These are phyloP conservation scores for Crypturellus tataupa DNA, from an alignment of 2,797 vertebrate genomes.

Conservation along the genomic window DNA sequence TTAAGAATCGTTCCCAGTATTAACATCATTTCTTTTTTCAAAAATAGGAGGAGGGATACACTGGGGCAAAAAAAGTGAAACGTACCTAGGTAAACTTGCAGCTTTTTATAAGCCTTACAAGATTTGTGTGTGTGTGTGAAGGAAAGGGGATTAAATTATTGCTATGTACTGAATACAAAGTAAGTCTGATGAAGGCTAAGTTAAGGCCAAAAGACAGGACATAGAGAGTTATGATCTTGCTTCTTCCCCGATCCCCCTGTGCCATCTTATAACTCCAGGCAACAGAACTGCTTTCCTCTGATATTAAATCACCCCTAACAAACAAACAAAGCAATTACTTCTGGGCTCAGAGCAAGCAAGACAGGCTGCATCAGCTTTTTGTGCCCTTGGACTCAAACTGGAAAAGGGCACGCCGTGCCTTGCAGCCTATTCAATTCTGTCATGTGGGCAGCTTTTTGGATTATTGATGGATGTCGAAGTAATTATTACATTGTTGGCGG, in stretches of 20 bases:
- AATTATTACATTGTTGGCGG: background rate
- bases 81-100: background rate
- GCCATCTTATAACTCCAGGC: background rate
- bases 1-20: background rate
- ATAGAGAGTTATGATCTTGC: background rate
- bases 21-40: background rate
- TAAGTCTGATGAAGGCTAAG: background rate
- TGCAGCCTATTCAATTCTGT: background rate
- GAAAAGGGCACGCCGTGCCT: background rate
- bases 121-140: background rate
- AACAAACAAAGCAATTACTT: constrained; percentile 20
- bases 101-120: background rate
- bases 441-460: background rate
- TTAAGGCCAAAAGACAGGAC: background rate
- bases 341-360: background rate
- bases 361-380: background rate
- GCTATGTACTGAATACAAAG: background rate
- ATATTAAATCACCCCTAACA: background rate
- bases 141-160: background rate
- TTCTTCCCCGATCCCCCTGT: background rate
- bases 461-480: constrained; percentile 5
- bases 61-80: background rate
- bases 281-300: background rate
- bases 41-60: background rate
- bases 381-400: constrained; percentile 6